A percentile compares a stretch with the other conserved stretches of the same genome.
phyloP scores from a whole-genome alignment of 2,113 vertebrate species.

The Illadopsis cleaveri region DNA sequence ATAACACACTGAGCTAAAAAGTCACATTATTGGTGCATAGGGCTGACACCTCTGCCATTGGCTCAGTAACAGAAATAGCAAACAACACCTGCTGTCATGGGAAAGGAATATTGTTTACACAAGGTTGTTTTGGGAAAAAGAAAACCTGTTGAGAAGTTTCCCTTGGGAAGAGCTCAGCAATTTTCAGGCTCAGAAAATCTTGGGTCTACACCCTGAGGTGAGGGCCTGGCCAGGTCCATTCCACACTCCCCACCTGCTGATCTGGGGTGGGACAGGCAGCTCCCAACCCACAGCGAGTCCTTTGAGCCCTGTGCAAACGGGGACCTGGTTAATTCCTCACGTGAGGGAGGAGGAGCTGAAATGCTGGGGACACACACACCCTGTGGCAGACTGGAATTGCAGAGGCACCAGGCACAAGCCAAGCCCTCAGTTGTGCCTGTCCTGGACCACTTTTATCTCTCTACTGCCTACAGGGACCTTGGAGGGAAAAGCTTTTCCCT shows the following conservation, averaged over 20 bases:
- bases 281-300: background rate
- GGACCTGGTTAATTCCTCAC: accelerated
- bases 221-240: accelerated
- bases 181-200: too few species aligned
- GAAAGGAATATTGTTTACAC: too few species aligned
- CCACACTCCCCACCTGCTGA: accelerated
- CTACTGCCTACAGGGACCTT: background rate
- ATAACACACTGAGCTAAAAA: too few species aligned
- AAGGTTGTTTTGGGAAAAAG: too few species aligned
- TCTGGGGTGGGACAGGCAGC: accelerated
- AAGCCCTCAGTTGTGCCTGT: background rate
- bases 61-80: too few species aligned
- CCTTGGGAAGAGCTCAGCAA: too few species aligned
- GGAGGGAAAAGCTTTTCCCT: background rate
- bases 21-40: too few species aligned
- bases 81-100: too few species aligned
- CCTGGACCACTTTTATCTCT: background rate
- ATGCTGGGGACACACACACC: background rate
- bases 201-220: too few species aligned
- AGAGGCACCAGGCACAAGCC: background rate
- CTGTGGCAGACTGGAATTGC: background rate
- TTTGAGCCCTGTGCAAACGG: background rate
- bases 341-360: background rate
- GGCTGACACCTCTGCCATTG: too few species aligned
- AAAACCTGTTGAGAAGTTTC: too few species aligned